Evolutionary conservation across 2,113 vertebrate genomes (phyloP), one percentile per base, ranked within the genome.

Genomic region (Helogale parvula): DNA sequence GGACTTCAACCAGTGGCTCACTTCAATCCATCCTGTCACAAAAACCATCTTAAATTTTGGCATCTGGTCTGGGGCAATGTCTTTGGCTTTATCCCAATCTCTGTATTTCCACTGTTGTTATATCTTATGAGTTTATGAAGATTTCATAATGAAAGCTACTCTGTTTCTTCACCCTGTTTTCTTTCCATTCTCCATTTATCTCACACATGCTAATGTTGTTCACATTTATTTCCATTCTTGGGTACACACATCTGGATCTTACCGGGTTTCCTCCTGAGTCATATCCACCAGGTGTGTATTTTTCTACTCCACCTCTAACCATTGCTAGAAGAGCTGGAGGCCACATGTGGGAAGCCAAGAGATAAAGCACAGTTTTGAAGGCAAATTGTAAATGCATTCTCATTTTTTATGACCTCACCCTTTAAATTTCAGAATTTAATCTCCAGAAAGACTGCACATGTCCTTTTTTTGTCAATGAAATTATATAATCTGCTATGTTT

Each of bases 351-450:
- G 33, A 76, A 84, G 47, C 23, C 54, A 89, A 81, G 29, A 96
- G 69, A 83, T 38, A 82, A 69, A 89, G 23, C 31, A 76, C 23
- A 69, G 45, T 45, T 86, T 38, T 88, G 0, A 93, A 81, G 71
- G 50, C 6, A 89, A 63, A 5, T 54, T 84, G 11, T 45, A 72
- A 15, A 23, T 45, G 29, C 33, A 66, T 94, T 57, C 27, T 71
- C 66, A 88, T 88, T 93, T 15, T 29, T 92, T 66, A 76, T 27
- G 35, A 54, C 0, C 3, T 74, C 41, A 80, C 4, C 27, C 94
- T 89, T 96, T 93, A 86, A 90, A 23, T 76, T 63, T 96, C 86
- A 87, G 29, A 96, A 88, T 11, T 94, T 92, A 83, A 83, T 91
- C 85, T 95, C 38, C 76, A 90, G 63, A 66, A 84, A 90, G 54